Evolutionary conservation across 1,140 invertebrate genomes (phyloP), one percentile per base, ranked within the genome.

Genomic region (Phthorimaea operculella): DNA sequence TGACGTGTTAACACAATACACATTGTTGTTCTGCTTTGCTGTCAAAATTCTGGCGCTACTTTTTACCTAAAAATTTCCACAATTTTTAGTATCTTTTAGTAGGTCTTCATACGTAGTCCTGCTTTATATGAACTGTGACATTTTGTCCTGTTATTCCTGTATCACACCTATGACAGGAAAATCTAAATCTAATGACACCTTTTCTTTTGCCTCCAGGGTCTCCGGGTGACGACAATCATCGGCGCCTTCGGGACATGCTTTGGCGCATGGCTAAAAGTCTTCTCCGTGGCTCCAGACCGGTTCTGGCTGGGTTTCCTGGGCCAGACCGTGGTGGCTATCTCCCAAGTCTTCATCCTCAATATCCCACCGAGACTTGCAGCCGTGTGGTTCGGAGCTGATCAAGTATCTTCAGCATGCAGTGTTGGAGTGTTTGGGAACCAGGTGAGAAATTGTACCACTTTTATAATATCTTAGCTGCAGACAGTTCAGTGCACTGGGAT

Each of bases 371-470:
- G 94, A 36, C 76, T 99, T 54, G 97, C 98, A 0, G 97, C 98
- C 0, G 94, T 97, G 8, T 99, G 98, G 98, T 99, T 99, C 79
- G 96, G 96, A 8, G 91, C 94, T 3, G 90, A 94, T 71, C 94
- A 99, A 87, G 96, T 99, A 0, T 98, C 96, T 6, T 97, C 95
- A 1, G 98, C 98, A 1, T 98, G 97, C 84, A 96, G 97, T 71
- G 93, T 98, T 59, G 98, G 98, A 10, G 98, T 99, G 0, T 99
- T 99, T 86, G 98, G 98, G 16, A 99, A 99, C 87, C 98, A 99
- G 92, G 96, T 99, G 77, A 85, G 86, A 33, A 12, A 2, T 39
- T n/a, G 2, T 28, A 28, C 21, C 2, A 28, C 6, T 21, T 5
- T 39, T 34, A 28, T 33, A 47, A 36, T 28, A 4, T 28, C 21